A percentile compares a stretch with the other conserved stretches of the same genome.
Conservation (phyloP, 1,140 invertebrate species). For the Metaphire vulgaris region DNA sequence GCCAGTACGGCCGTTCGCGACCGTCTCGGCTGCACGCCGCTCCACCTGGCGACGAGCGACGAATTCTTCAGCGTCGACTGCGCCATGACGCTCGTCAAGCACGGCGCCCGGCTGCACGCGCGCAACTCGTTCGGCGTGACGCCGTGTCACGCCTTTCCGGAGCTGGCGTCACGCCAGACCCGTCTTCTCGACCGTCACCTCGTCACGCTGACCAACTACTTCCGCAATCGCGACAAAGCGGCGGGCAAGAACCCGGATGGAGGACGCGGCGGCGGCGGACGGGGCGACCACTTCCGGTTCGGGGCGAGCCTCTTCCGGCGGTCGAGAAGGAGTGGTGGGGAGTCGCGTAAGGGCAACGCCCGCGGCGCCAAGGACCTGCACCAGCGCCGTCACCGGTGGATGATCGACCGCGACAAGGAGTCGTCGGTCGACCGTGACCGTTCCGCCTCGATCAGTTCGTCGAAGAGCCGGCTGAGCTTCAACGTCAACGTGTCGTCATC, state of each 20-base stretch:
- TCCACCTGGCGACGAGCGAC: conserved; percentile 57
- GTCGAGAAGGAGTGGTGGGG: background rate
- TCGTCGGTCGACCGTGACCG: background rate
- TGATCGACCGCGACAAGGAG: background rate
- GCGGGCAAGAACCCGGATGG: conserved; percentile 16
- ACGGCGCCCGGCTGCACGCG: conserved; percentile 53
- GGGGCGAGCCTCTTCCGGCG: background rate
- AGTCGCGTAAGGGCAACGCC: background rate
- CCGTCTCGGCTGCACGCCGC: conserved; percentile 55
- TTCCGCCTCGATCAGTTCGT: conserved; percentile 7
- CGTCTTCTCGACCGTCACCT: conserved; percentile 47
- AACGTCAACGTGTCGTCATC: background rate
- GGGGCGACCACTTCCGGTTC: background rate
- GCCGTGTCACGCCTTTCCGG: conserved; percentile 44
- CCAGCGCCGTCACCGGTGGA: background rate
- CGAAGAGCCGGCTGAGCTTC: conserved; percentile 5
- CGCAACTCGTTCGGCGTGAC: conserved; percentile 52
- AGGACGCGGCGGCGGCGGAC: background rate
- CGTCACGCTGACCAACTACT: conserved; percentile 34
- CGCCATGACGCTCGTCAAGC: conserved; percentile 55
- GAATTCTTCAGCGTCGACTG: conserved; percentile 55
- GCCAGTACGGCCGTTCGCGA: conserved; percentile 55
- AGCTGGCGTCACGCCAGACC: conserved; percentile 52
- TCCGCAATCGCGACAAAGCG: conserved; percentile 33
- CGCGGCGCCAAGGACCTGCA: background rate